phyloP scores from a whole-genome alignment of 2,888 invertebrate species.

The Allolobophora icterica region DNA sequence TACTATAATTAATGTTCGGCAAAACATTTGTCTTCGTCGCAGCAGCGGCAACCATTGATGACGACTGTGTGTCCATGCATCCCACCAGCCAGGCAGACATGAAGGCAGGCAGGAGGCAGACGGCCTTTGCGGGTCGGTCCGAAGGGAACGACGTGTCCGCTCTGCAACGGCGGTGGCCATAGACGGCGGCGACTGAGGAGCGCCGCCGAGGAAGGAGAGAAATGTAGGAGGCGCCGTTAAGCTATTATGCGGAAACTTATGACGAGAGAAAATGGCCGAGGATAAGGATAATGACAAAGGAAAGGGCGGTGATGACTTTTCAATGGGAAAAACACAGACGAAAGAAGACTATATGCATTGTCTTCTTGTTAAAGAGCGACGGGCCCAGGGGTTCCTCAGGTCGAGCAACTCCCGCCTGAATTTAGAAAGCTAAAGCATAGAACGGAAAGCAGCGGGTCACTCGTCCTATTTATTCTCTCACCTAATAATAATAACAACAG shows the following conservation, averaged over 20 bases:
- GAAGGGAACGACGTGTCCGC: neutral
- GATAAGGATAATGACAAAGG: neutral
- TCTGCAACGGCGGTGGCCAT: too few relatives aligned
- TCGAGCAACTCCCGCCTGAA: neutral
- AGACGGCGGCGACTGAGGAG: too few relatives aligned
- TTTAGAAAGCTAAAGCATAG: too few relatives aligned
- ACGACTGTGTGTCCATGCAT: neutral
- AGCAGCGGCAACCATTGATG: neutral
- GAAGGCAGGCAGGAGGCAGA: too few relatives aligned
- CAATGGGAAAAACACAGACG: neutral
- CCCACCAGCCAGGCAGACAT: neutral
- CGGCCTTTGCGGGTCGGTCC: neutral
- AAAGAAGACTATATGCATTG: neutral
- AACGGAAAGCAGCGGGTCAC: too few relatives aligned
- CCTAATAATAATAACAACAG: too few relatives aligned
- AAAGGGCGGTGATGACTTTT: neutral
- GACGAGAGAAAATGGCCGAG: neutral
- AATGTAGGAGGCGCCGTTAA: neutral
- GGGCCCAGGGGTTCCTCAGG: neutral
- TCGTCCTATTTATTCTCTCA: too few relatives aligned
- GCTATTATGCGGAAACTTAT: neutral
- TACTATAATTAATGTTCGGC: neutral
- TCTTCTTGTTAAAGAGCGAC: too few relatives aligned
- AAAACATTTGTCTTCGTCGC: slow-evolving; percentile 17
- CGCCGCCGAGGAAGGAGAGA: neutral